A percentile compares a stretch with the other conserved stretches of the same genome.
phyloP scores from a whole-genome alignment of 2,797 vertebrate genomes.

The Meriones psammophilus region DNA sequence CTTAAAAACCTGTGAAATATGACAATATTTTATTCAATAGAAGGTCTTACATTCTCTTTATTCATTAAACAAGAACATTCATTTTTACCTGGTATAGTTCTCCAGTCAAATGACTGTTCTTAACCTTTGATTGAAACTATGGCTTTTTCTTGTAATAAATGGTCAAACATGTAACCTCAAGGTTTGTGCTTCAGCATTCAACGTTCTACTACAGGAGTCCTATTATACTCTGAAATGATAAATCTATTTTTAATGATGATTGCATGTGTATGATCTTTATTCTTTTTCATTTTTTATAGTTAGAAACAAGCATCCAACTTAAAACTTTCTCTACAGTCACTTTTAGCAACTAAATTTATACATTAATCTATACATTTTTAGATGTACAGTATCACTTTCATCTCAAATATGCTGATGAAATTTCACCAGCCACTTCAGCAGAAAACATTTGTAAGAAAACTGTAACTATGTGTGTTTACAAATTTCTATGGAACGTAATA shows the following conservation, averaged over 20 bases:
- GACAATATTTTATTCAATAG: background rate
- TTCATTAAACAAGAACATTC: background rate
- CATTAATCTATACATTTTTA: background rate
- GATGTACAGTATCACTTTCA: background rate
- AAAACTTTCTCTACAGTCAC: background rate
- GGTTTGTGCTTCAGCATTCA: background rate
- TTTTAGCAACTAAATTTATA: background rate
- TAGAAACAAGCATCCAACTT: background rate
- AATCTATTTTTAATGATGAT: background rate
- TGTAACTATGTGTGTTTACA: background rate
- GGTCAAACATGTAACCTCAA: background rate
- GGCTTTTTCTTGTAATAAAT: background rate
- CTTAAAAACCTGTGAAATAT: background rate
- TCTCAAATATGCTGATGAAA: background rate
- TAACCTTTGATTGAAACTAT: background rate
- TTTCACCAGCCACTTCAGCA: background rate
- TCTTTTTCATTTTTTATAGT: background rate
- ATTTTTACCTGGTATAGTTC: background rate
- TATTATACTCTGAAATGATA: background rate
- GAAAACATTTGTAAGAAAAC: background rate
- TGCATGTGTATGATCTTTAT: background rate
- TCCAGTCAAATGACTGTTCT: background rate
- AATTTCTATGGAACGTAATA: background rate
- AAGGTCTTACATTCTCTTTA: background rate
- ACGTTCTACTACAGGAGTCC: background rate